Conservation (phyloP, 2,113 vertebrate genomes). For the Gymnorhina tibicen region DNA sequence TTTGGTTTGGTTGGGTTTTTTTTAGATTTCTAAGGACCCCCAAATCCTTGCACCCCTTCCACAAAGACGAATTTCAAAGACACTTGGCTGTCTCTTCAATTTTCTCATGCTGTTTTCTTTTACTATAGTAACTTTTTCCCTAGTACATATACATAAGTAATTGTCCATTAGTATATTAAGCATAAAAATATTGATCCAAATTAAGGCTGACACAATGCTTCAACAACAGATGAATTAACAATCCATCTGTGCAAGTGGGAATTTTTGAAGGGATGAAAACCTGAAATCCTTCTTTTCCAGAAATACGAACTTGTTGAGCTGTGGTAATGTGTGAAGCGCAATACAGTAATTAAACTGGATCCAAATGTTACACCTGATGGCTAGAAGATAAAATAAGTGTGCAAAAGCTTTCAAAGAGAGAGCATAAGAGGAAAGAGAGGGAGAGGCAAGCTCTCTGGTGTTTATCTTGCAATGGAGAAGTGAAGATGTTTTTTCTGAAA, state of each 20-base stretch:
- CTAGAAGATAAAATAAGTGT: background rate
- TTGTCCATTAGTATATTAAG: background rate
- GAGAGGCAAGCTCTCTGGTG: background rate
- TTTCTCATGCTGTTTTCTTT: background rate
- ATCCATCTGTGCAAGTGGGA: background rate
- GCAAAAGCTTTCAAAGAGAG: background rate
- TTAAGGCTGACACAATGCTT: background rate
- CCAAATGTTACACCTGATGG: background rate
- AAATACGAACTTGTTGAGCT: background rate
- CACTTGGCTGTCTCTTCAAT: background rate
- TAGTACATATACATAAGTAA: background rate
- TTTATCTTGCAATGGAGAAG: background rate
- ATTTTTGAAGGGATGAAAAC: background rate
- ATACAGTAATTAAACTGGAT: background rate
- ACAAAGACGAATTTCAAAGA: background rate
- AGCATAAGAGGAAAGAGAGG: background rate
- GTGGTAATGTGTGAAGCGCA: background rate
- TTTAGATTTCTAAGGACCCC: background rate
- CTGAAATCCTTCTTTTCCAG: background rate
- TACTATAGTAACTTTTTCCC: background rate
- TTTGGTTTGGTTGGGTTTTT: background rate
- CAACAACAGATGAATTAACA: background rate
- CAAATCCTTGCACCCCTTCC: background rate
- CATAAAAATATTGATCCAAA: background rate
- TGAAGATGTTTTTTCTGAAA: background rate